Evolutionary conservation across 2,888 invertebrate species (phyloP), one percentile per base, ranked within the genome.

Genomic region (Drosophila formosana): DNA sequence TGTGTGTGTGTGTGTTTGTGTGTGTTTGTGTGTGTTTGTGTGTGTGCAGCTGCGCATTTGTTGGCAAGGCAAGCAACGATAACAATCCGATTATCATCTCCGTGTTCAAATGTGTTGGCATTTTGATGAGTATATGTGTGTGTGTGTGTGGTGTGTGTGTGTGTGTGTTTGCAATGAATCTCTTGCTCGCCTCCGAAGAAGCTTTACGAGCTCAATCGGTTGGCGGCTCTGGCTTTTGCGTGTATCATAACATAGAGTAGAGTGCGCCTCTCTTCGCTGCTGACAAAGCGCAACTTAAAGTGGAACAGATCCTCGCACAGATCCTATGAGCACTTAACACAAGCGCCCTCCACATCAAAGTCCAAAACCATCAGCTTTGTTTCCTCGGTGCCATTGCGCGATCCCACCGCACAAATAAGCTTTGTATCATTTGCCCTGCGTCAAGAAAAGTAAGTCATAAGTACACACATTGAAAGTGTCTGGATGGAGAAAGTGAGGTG

Each of bases 331-430:
- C 95, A 95, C 91, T 94, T 94, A 76, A 94, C 93, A 90, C 95
- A 95, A 39, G 94, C 94, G 39, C 94, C 94, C 80, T 97, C 96
- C 55, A 97, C 96, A 93, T 99, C 98, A 93, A 99, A 99, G 93
- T 99, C 98, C 78, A 99, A 94, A 39, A 99, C 98, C 88, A 99
- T 95, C 34, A 99, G 95, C 93, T 99, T 99, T 7, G 99, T 99
- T 93, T 99, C 99, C 93, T 99, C 99, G 5, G 99, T 99, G 63
- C 99, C 99, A 91, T 99, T 99, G 39, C 99, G 95, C 78, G 98
- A 99, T 65, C 99, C 99, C 18, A 99, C 99, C 3, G 99, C 99
- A 93, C 99, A 99, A 53, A 99, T 98, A 72, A 99, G 94, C 93
- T 98, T 98, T 23, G 99, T 99, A 90, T 98, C 97, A 88, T 97